Conservation (phyloP, 2,888 invertebrate species). For the Helleia helle region DNA sequence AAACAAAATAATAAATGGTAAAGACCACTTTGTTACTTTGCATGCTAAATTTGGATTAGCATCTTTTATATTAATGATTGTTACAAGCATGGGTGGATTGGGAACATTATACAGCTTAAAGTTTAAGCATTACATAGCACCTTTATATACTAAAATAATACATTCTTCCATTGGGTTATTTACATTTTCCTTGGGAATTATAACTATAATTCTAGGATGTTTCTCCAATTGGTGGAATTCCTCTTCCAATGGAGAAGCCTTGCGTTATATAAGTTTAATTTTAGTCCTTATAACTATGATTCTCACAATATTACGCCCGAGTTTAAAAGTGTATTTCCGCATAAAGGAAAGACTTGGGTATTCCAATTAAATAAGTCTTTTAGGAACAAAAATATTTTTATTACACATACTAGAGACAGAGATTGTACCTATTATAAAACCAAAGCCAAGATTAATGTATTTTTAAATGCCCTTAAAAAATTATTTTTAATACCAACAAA, state of each 20-base stretch:
- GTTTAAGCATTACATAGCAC: constrained; percentile 56
- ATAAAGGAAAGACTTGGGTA: constrained; percentile 58
- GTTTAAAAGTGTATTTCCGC: constrained; percentile 60
- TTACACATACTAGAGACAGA: too few relatives aligned
- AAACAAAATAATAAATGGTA: constrained; percentile 49
- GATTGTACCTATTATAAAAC: too few relatives aligned
- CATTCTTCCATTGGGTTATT: constrained; percentile 55
- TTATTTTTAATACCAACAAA: not conserved
- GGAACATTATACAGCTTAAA: constrained; percentile 58
- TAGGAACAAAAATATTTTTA: not conserved
- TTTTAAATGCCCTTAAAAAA: too few relatives aligned
- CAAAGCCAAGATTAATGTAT: too few relatives aligned
- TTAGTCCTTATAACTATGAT: constrained; percentile 48
- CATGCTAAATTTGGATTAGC: constrained; percentile 63
- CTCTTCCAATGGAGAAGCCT: constrained; percentile 33
- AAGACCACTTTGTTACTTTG: constrained; percentile 46
- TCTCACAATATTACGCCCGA: constrained; percentile 54
- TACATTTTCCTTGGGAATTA: constrained; percentile 53
- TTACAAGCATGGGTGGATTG: constrained; percentile 57
- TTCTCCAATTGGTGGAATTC: constrained; percentile 58
- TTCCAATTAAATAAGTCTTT: constrained; percentile 31
- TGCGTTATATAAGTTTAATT: constrained; percentile 43
- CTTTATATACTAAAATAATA: constrained; percentile 58
- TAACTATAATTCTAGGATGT: constrained; percentile 50
- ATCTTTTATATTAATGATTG: constrained; percentile 48